Base-by-base conservation (phyloP, 2,113 vertebrate species). In the Callocephalon fimbriatum region DNA sequence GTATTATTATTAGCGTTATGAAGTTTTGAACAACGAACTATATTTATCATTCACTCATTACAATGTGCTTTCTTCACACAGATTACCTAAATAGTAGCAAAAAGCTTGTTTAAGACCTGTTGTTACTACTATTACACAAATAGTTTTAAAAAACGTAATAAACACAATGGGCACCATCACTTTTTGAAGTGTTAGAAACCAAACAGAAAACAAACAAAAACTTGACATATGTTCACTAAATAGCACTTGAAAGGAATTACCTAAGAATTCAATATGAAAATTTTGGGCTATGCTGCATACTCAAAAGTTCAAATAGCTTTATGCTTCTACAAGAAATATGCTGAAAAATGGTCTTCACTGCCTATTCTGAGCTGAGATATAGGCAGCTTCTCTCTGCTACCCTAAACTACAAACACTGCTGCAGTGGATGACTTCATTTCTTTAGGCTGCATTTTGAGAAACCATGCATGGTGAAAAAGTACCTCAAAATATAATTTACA, bases 381-480 rank as follows among this genome's bases (percentile, higher is more conserved):
- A 27, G 31, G 17, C 40, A 62, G 25, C 14, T 74, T 62, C 74
- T 35, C 32, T 48, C 35, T 54, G 38, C 44, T 51, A 5, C 32
- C 29, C 45, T 63, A 16, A 73, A 26, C 42, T 38, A 42, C 54
- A 42, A 51, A 11, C 29, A 74, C 31, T 5, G 37, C 31, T 59
- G 31, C 20, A 63, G 76, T 8, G 12, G 44, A 32, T 40, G n/a
- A 37, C 63, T 59, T 63, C 15, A 19, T 63, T 63, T 58, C 63
- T 81, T 62, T 15, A 66, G 26, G 22, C 26, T 77, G 22, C 32
- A 31, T 73, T 63, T 51, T 44, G 26, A 68, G 42, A 76, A 66
- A n/a, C 26, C 8, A 73, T 1, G 0, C 5, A 26, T 1, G 2
- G 23, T 44, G 35, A 54, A 59, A 37, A 51, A 51, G 10, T 17